Evolutionary conservation across 2,113 vertebrate genomes (phyloP).

Genomic region (Elephantulus edwardii): DNA sequence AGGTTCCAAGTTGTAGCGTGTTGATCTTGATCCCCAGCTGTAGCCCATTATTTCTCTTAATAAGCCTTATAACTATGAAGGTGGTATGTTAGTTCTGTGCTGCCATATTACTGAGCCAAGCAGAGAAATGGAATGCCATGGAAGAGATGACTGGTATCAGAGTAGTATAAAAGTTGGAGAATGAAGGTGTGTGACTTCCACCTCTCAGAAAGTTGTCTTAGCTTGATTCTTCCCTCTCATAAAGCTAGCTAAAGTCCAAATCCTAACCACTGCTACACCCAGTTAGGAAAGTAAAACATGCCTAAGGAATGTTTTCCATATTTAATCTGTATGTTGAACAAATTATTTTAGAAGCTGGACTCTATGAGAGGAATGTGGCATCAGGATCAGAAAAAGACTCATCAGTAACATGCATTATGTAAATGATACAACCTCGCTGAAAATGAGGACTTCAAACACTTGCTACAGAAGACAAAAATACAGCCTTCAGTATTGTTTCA

Average conservation of each 20-base stretch:
- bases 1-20: too few relatives aligned
- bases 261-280: not conserved
- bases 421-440: too few relatives aligned
- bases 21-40: not conserved
- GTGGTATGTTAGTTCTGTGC: not conserved
- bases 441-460: too few relatives aligned
- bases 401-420: too few relatives aligned
- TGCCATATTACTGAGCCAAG: not conserved
- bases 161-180: not conserved
- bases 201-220: not conserved
- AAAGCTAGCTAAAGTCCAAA: not conserved
- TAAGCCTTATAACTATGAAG: not conserved
- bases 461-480: too few relatives aligned
- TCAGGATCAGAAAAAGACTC: too few relatives aligned
- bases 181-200: not conserved
- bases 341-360: too few relatives aligned
- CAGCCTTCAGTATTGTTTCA: too few relatives aligned
- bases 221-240: not conserved
- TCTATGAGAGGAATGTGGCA: too few relatives aligned
- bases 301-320: not conserved
- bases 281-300: constrained; percentile 20
- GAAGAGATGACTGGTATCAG: not conserved
- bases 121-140: not conserved
- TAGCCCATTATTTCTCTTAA: not conserved
- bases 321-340: too few relatives aligned